Percentiles rank a stretch among this genome's conserved stretches.
Conservation (phyloP, 2,113 vertebrate species). For the Myanophis thanlyinensis region DNA sequence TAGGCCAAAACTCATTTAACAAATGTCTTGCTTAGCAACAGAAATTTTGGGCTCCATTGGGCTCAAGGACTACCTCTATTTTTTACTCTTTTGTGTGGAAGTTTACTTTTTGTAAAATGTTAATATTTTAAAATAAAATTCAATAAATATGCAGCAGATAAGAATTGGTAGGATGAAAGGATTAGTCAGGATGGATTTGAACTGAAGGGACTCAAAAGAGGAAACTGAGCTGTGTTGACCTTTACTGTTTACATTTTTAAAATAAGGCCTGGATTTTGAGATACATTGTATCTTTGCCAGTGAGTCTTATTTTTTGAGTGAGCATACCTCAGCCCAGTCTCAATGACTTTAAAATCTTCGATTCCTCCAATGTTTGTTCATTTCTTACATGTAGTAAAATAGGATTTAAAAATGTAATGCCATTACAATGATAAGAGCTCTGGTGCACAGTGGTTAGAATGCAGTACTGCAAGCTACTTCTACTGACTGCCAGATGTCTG, state of each 20-base stretch:
- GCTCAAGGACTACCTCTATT: background rate
- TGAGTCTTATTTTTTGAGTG: background rate
- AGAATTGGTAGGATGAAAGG: background rate
- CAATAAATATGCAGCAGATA: background rate
- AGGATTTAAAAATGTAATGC: background rate
- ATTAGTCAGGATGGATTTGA: background rate
- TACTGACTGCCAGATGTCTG: too few species aligned
- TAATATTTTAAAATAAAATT: background rate
- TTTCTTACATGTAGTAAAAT: background rate
- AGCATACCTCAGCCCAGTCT: background rate
- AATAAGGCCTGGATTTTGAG: background rate
- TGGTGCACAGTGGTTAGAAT: too few species aligned
- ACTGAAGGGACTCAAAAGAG: background rate
- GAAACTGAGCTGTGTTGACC: background rate
- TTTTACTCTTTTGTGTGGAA: background rate
- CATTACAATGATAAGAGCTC: background rate
- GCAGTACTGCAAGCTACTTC: too few species aligned
- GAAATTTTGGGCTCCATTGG: background rate
- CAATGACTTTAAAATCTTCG: background rate
- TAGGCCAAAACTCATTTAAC: too few species aligned
- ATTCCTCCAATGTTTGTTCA: background rate
- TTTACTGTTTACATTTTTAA: background rate
- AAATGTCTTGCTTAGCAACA: too few species aligned
- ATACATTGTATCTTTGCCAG: background rate
- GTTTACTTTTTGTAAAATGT: background rate